Percentiles rank a stretch among this genome's conserved stretches.
phyloP scores from a whole-genome alignment of 2,113 vertebrate genomes.

The Semicossyphus pulcher region DNA sequence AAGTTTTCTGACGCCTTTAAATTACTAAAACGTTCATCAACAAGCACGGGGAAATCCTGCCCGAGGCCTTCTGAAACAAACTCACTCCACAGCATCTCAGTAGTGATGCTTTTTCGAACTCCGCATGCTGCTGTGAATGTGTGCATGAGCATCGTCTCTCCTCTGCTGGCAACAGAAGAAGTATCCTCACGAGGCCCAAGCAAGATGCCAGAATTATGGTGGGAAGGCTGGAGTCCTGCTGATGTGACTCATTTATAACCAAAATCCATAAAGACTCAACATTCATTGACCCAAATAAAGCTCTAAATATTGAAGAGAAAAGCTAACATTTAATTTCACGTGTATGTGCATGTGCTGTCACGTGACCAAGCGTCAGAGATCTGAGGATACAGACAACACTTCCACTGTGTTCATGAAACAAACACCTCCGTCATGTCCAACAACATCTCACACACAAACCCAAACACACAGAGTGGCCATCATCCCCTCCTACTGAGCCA shows the following conservation, averaged over 20 bases:
- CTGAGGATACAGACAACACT: conserved; percentile 30
- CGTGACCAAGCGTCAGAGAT: conserved; percentile 3
- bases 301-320: neutral
- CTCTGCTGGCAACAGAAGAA: neutral
- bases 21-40: neutral
- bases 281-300: neutral
- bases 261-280: neutral
- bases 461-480: conserved; percentile 16
- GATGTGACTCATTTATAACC: neutral
- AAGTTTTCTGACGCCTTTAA: neutral
- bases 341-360: neutral
- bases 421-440: conserved; percentile 50
- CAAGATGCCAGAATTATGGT: neutral
- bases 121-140: too few relatives aligned
- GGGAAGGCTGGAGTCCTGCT: neutral
- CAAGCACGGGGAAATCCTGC: neutral
- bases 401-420: conserved; percentile 23
- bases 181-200: neutral
- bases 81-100: too few relatives aligned
- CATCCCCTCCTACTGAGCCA: conserved; percentile 66
- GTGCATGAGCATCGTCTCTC: too few relatives aligned
- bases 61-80: too few relatives aligned
- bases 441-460: conserved; percentile 12
- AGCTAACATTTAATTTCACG: neutral
- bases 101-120: too few relatives aligned